These are phyloP conservation scores for Eupithecia pulchellata DNA, from an alignment of 2,888 invertebrate species.

Conservation along the genomic window DNA sequence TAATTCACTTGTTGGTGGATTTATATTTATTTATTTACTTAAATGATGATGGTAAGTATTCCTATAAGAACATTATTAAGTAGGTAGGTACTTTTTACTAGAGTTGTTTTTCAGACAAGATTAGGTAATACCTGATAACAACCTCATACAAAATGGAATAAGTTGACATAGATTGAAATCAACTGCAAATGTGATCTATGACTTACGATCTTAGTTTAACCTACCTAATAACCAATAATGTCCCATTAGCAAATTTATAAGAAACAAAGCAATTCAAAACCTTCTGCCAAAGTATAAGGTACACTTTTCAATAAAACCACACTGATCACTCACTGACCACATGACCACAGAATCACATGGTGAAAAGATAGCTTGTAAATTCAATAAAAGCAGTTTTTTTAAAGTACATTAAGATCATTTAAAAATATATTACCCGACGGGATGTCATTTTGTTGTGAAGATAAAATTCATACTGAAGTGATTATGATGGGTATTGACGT, in stretches of 20 bases:
- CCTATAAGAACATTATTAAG: not conserved
- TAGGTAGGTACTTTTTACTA: not conserved
- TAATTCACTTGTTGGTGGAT: too few relatives aligned
- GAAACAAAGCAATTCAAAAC: conserved; percentile 13
- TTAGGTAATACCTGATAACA: conserved; percentile 7
- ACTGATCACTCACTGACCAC: conserved; percentile 34
- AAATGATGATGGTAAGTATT: not conserved
- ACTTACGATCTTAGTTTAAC: not conserved
- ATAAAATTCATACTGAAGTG: conserved; percentile 73
- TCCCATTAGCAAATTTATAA: not conserved
- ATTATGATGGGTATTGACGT: conserved; percentile 66
- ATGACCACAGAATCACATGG: conserved; percentile 20
- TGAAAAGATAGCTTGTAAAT: conserved; percentile 27
- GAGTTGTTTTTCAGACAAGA: not conserved
- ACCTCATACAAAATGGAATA: not conserved
- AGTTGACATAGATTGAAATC: not conserved
- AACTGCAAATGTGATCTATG: not conserved
- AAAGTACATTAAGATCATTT: not conserved
- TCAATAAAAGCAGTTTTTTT: not conserved
- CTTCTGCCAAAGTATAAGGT: conserved; percentile 21
- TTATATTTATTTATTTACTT: not conserved
- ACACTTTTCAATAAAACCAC: conserved; percentile 30
- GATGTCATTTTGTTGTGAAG: conserved; percentile 74
- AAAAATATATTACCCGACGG: conserved; percentile 69
- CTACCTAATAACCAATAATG: not conserved